A percentile compares a stretch with the other conserved stretches of the same genome.
These are phyloP conservation scores for Alviniconcha marisindica DNA, from an alignment of 1,140 invertebrate species.

Conservation along the genomic window DNA sequence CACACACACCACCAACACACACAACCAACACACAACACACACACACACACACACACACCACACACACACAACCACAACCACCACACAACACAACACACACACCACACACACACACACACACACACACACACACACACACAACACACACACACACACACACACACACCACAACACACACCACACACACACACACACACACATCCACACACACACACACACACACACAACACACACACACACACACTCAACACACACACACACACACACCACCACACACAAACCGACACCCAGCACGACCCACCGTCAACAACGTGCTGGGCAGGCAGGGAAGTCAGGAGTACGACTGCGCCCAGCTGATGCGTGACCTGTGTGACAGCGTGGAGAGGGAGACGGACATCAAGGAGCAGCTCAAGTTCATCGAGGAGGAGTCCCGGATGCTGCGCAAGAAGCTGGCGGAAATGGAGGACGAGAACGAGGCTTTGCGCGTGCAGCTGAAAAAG, in stretches of 20 bases:
- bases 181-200: not conserved
- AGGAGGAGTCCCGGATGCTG: conserved; percentile 89
- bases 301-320: conserved; percentile 42
- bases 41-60: too few species aligned
- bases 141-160: not conserved
- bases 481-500: conserved; percentile 94
- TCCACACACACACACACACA: not conserved
- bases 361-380: conserved; percentile 92
- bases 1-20: too few species aligned
- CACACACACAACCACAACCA: too few species aligned
- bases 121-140: not conserved
- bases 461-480: conserved; percentile 95
- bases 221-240: not conserved
- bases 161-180: not conserved
- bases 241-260: not conserved
- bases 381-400: conserved; percentile 94
- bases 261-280: not conserved
- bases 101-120: too few species aligned
- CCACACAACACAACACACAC: too few species aligned
- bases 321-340: conserved; percentile 61
- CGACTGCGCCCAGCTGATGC: conserved; percentile 81
- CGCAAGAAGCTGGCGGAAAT: conserved; percentile 90
- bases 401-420: conserved; percentile 92
- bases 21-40: too few species aligned
- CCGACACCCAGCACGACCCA: not conserved